Conservation (phyloP, 2,888 invertebrate genomes). For the Drosophila rubida region DNA sequence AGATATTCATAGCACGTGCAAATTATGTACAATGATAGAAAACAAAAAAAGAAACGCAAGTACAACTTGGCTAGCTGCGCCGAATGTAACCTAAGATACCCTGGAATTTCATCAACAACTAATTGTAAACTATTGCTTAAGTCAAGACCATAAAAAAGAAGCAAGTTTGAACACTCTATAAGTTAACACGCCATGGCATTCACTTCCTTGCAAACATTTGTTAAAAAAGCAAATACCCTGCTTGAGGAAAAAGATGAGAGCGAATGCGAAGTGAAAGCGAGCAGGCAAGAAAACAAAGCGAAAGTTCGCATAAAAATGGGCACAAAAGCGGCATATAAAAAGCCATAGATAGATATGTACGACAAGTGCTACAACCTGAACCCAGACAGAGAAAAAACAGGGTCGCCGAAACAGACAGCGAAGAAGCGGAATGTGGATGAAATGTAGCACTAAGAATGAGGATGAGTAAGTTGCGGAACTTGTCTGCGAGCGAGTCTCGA, state of each 20-base stretch:
- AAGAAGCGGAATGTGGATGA: background rate
- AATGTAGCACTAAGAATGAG: background rate
- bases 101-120: background rate
- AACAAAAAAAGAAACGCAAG: conserved; percentile 21
- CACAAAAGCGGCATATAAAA: conserved; percentile 27
- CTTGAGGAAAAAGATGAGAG: conserved; percentile 5
- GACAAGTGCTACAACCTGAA: conserved; percentile 40
- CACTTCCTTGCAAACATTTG: too few relatives aligned
- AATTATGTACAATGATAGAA: conserved; percentile 77
- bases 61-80: background rate
- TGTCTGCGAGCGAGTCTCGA: conserved; percentile 67
- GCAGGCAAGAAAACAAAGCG: conserved; percentile 27
- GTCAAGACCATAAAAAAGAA: too few relatives aligned
- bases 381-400: conserved; percentile 48
- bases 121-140: too few relatives aligned
- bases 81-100: conserved; percentile 1
- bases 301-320: conserved; percentile 54
- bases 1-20: conserved; percentile 81
- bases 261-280: conserved; percentile 21
- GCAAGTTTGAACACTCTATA: too few relatives aligned
- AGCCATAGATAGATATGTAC: conserved; percentile 31
- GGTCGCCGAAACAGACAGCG: conserved; percentile 40
- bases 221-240: too few relatives aligned
- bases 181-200: too few relatives aligned
- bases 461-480: conserved; percentile 46